Conservation (phyloP, 2,888 invertebrate genomes). For the Rhagonycha fulva region DNA sequence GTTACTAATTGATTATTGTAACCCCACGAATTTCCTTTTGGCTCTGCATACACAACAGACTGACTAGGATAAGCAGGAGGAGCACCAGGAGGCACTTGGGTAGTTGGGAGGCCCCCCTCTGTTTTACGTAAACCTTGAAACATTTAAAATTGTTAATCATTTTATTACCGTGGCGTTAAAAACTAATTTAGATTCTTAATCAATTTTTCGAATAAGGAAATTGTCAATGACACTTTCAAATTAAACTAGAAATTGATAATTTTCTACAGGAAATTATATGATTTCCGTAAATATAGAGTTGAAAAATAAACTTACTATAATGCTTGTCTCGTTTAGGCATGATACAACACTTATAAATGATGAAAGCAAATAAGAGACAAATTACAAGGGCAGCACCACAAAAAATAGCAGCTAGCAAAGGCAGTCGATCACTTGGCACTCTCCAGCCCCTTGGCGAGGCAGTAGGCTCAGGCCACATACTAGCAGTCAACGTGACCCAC, state of each 20-base stretch:
- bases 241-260: background rate
- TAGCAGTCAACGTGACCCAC: constrained; percentile 60
- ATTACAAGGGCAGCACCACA: constrained; percentile 66
- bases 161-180: background rate
- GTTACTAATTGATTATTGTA: constrained; percentile 55
- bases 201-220: constrained; percentile 3
- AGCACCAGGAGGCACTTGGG: constrained; percentile 43
- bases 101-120: constrained; percentile 45
- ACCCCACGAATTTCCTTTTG: constrained; percentile 57
- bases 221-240: background rate
- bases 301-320: constrained; percentile 59
- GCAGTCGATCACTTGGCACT: constrained; percentile 56
- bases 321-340: constrained; percentile 72
- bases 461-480: constrained; percentile 57
- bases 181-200: background rate
- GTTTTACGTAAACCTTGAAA: constrained; percentile 51
- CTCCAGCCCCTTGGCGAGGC: constrained; percentile 52
- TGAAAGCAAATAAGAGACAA: constrained; percentile 65
- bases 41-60: constrained; percentile 58
- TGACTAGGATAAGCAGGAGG: constrained; percentile 50
- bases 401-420: constrained; percentile 56
- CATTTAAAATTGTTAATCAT: constrained; percentile 6
- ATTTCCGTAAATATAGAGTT: constrained; percentile 1
- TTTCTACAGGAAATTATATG: background rate
- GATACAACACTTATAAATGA: constrained; percentile 71